Conservation (phyloP, 1,140 invertebrate species). For the Atta colombica region DNA sequence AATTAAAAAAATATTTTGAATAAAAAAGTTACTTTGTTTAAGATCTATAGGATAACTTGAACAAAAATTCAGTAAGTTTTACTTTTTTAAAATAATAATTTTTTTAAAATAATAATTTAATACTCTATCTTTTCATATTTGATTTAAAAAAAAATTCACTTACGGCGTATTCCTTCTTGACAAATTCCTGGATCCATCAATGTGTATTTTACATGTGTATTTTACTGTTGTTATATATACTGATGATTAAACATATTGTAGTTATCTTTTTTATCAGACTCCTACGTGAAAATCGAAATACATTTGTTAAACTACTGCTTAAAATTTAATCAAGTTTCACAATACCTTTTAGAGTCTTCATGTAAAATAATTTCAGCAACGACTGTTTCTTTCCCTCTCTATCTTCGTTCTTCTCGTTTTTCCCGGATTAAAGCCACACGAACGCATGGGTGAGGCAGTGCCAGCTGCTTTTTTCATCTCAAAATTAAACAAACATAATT, state of each 20-base stretch:
- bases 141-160: too few species aligned
- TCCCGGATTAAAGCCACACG: background rate
- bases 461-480: constrained; percentile 63
- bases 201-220: too few species aligned
- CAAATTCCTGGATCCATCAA: too few species aligned
- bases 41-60: too few species aligned
- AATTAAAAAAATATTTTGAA: too few species aligned
- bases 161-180: too few species aligned
- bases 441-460: constrained; percentile 32
- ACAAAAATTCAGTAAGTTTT: too few species aligned
- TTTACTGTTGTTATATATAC: background rate
- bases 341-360: background rate
- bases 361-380: background rate
- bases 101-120: too few species aligned
- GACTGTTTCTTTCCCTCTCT: background rate
- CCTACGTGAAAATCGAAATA: background rate
- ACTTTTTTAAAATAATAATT: too few species aligned
- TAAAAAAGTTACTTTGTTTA: too few species aligned
- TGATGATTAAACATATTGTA: background rate
- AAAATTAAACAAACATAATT: constrained; percentile 76
- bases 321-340: background rate
- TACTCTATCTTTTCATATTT: too few species aligned
- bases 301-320: background rate
- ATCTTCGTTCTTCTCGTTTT: background rate
- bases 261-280: background rate